Evolutionary conservation across 2,113 vertebrate genomes (phyloP).

Genomic region (Trichechus manatus): DNA sequence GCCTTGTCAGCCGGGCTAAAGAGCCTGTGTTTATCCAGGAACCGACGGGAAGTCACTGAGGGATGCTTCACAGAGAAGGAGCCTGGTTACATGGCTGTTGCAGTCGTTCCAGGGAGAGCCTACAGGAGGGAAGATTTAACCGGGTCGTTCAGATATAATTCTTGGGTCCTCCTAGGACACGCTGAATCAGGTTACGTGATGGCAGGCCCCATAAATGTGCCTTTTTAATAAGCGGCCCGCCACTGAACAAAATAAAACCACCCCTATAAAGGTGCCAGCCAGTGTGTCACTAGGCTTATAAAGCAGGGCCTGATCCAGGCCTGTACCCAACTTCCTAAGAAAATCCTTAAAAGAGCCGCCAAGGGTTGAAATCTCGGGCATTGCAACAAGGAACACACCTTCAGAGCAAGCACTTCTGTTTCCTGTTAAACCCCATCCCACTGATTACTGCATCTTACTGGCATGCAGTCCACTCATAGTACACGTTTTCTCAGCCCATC

Average conservation of each 20-base stretch:
- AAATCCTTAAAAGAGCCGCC: background rate
- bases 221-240: conserved; percentile 58
- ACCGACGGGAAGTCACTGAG: background rate
- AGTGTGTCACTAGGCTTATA: background rate
- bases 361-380: background rate
- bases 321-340: background rate
- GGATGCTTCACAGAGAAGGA: conserved; percentile 17
- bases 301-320: background rate
- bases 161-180: background rate
- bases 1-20: background rate
- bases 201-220: background rate
- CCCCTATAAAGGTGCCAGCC: background rate
- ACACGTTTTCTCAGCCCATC: background rate
- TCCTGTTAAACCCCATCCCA: background rate
- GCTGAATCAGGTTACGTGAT: background rate
- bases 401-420: background rate
- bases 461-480: background rate
- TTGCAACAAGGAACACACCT: background rate
- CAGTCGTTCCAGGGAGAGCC: background rate
- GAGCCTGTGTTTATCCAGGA: background rate
- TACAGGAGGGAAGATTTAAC: conserved; percentile 5
- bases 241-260: background rate
- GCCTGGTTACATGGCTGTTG: background rate
- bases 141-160: background rate
- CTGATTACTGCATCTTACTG: background rate